Conservation (phyloP, 2,113 vertebrate species). For the Falco punctatus region DNA sequence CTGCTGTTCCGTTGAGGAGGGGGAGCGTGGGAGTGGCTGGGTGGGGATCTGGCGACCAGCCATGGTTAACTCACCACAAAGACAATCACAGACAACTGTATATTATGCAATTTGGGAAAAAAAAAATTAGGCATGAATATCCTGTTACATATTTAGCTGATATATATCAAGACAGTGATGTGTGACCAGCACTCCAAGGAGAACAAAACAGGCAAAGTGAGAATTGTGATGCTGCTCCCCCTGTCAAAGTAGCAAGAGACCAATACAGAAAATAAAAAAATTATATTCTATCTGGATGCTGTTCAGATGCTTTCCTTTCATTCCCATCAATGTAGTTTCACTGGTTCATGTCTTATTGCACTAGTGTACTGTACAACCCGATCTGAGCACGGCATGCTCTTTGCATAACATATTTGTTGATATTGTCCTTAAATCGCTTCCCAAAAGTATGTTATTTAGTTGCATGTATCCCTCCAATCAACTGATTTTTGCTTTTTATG, state of each 20-base stretch:
- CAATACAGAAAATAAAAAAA: neutral
- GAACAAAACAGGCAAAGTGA: neutral
- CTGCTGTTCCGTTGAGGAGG: neutral
- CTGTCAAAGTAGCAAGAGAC: neutral
- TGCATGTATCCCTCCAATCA: neutral
- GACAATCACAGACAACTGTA: neutral
- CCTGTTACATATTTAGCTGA: neutral
- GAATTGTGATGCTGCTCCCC: neutral
- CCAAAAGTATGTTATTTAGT: neutral
- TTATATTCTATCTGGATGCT: neutral
- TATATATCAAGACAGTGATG: neutral
- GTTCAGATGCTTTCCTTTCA: neutral
- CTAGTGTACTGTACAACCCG: neutral
- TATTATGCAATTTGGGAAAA: neutral
- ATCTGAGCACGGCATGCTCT: neutral
- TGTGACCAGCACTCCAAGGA: neutral
- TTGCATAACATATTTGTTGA: neutral
- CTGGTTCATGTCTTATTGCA: neutral
- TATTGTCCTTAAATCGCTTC: neutral
- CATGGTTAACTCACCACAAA: neutral
- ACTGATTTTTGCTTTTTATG: neutral
- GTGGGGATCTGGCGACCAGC: too few relatives aligned
- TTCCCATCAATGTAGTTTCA: neutral
- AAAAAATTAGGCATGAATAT: neutral
- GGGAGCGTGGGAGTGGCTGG: too few relatives aligned